phyloP scores from a whole-genome alignment of 2,888 invertebrate genomes.

The Sisyra nigra region DNA sequence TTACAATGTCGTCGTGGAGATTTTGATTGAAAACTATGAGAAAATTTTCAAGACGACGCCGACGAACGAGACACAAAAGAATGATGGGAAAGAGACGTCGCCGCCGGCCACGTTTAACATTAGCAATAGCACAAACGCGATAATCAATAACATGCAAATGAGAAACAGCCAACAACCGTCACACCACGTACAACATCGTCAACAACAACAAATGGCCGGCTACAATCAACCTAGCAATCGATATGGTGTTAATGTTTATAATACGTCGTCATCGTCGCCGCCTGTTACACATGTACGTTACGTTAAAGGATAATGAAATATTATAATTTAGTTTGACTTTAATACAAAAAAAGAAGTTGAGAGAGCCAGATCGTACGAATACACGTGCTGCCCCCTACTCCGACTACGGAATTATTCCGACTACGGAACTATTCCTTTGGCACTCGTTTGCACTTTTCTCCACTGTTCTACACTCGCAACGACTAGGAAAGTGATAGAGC shows the following conservation, averaged over 20 bases:
- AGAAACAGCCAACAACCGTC: constrained; percentile 1
- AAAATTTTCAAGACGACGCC: constrained; percentile 45
- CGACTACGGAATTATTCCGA: too few species aligned
- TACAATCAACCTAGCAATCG: too few species aligned
- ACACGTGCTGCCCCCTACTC: too few species aligned
- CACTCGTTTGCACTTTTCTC: too few species aligned
- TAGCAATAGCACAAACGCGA: background rate
- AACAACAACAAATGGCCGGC: too few species aligned
- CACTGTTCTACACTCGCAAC: too few species aligned
- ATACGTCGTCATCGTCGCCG: constrained; percentile 4
- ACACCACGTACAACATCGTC: background rate
- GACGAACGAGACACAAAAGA: background rate
- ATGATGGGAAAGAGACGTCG: background rate
- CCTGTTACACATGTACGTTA: constrained; percentile 9
- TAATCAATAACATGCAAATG: background rate
- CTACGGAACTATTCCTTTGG: too few species aligned
- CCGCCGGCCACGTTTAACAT: background rate
- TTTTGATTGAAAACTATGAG: constrained; percentile 79
- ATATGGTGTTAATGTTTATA: background rate
- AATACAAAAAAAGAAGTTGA: too few species aligned
- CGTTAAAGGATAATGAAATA: too few species aligned
- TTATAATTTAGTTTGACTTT: too few species aligned
- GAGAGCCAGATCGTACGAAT: too few species aligned
- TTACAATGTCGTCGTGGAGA: constrained; percentile 96
- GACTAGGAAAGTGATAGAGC: too few species aligned